Conservation (phyloP, 1,140 invertebrate species). For the Drosophila pseudoananassae region DNA sequence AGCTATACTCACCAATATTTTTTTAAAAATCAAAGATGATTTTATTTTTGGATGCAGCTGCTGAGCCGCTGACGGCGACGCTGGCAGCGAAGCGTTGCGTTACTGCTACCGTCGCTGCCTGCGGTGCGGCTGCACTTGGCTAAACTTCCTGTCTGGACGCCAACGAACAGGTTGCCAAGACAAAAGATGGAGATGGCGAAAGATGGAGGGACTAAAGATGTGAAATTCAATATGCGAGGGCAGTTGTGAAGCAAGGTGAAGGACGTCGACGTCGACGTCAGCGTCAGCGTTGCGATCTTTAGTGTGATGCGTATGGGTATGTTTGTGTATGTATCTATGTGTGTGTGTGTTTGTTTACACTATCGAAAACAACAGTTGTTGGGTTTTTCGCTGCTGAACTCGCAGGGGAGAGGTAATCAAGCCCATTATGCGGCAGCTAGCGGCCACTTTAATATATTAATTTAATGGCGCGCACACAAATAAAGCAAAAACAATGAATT, state of each 20-base stretch:
- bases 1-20: neutral
- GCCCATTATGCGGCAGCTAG: constrained; percentile 43
- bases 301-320: constrained; percentile 12
- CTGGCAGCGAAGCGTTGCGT: constrained; percentile 47
- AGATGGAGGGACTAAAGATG: constrained; percentile 30
- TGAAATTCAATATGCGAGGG: constrained; percentile 70
- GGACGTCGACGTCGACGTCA: constrained; percentile 51
- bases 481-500: constrained; percentile 45
- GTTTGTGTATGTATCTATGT: constrained; percentile 24
- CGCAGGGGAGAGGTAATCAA: constrained; percentile 47
- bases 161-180: constrained; percentile 70
- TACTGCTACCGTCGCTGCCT: constrained; percentile 42
- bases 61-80: constrained; percentile 20
- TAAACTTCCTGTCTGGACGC: constrained; percentile 70
- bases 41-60: constrained; percentile 32
- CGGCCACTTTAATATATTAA: constrained; percentile 69
- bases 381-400: constrained; percentile 33
- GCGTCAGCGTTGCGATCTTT: constrained; percentile 9
- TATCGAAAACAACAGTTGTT: constrained; percentile 69
- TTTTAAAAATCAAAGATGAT: neutral
- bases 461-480: constrained; percentile 48
- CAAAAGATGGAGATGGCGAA: constrained; percentile 57
- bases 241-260: constrained; percentile 54
- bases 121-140: constrained; percentile 58
- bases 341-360: constrained; percentile 70